These are phyloP conservation scores for Oscheius onirici DNA, from an alignment of 2,888 invertebrate species.

Conservation along the genomic window DNA sequence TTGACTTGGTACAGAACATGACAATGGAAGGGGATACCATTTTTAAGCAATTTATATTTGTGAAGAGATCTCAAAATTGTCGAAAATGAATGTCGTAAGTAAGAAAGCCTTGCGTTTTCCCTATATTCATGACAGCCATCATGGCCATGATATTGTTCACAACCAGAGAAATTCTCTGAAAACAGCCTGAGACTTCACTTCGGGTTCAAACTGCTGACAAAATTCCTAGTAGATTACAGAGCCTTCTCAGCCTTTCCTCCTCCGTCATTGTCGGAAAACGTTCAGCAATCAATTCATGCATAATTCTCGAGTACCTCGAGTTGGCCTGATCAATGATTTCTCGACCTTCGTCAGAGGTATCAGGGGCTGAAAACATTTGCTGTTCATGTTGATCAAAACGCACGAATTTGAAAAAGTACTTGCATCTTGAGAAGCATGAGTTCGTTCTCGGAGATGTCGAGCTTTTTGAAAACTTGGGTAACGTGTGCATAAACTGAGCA, in stretches of 20 bases:
- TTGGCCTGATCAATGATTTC: background rate
- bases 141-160: background rate
- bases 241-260: too few relatives aligned
- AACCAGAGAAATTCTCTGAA: background rate
- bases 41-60: too few relatives aligned
- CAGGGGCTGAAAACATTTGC: conserved; percentile 1
- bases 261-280: background rate
- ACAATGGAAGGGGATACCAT: too few relatives aligned
- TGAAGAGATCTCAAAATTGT: background rate
- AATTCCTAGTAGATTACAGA: too few relatives aligned
- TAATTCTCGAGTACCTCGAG: background rate
- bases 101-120: background rate
- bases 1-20: too few relatives aligned
- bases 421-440: background rate
- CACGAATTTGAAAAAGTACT: conserved; percentile 7
- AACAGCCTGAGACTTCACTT: too few relatives aligned
- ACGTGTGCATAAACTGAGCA: background rate
- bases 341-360: conserved; percentile 17
- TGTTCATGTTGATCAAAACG: background rate
- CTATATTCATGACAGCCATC: background rate
- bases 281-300: background rate
- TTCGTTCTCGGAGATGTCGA: conserved; percentile 5
- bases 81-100: background rate
- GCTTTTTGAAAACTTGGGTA: background rate
- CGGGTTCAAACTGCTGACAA: too few relatives aligned